Evolutionary conservation across 2,797 vertebrate genomes (phyloP), one percentile per base, ranked within the genome.

Genomic region (Hyperoplus lanceolatus): DNA sequence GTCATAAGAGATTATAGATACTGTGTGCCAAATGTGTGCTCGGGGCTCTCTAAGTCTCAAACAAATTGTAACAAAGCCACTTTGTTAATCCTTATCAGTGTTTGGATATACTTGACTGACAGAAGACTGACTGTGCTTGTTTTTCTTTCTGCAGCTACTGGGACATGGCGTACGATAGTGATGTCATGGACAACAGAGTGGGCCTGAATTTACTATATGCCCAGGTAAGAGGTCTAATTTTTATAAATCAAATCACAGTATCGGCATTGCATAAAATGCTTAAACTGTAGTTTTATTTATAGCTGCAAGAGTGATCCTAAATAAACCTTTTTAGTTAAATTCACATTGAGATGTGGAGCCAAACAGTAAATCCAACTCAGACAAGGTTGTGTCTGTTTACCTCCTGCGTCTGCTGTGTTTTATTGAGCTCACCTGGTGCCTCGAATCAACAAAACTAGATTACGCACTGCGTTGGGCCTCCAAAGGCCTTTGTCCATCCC

Each of bases 101-200:
- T 42, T 12, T 8, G 1, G n/a, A 21, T 56, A 16, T 38, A 18
- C 54, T 29, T 70, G 8, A 46, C 8, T 57, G 10, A 46, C 8
- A 54, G 10, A n/a, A 59, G 18, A 49, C 4, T 43, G 48, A 53
- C 29, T 36, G 8, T 64, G 73, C 8, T 7, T 59, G 73, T 65
- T 59, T 75, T 64, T 71, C 21, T 77, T 2, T 73, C 71, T 89
- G 78, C 87, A 99, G 98, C 93, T 99, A 99, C 74, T 99, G 98
- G 98, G 98, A 99, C 91, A 96, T 97, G 10, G 95, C 97, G 8
- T 99, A 98, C 3, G 98, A 99, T 0, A 92, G 94, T 0, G 98
- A 99, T 7, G 97, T 98, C 12, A 99, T 99, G 97, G 98, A 99
- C 86, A 97, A 97, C 90, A 92, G 96, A 15, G 96, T 99, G 72